Evolutionary conservation across 2,797 vertebrate genomes (phyloP).

Genomic region (Rhinatrema bivittatum): DNA sequence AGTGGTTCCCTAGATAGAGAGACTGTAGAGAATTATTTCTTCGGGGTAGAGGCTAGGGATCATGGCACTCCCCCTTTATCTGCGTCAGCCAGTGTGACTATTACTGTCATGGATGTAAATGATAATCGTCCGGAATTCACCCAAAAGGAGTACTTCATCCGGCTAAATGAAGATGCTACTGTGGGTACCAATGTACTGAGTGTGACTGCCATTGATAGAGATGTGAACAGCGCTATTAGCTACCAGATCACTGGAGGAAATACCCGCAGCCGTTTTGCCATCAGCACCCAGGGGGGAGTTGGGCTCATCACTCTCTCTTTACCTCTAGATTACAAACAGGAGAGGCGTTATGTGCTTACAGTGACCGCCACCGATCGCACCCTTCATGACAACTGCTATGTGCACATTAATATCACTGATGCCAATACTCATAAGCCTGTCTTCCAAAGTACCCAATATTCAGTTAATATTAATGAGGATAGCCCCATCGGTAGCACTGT

Average conservation of each 20-base stretch:
- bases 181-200: slow-evolving; percentile 90
- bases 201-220: slow-evolving; percentile 86
- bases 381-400: slow-evolving; percentile 87
- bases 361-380: slow-evolving; percentile 94
- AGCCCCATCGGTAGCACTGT: slow-evolving; percentile 85
- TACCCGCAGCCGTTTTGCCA: slow-evolving; percentile 91
- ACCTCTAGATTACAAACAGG: slow-evolving; percentile 95
- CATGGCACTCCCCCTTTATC: slow-evolving; percentile 84
- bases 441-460: slow-evolving; percentile 95
- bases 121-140: slow-evolving; percentile 94
- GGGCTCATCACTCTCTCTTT: slow-evolving; percentile 87
- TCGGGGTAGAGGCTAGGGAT: slow-evolving; percentile 90
- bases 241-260: slow-evolving; percentile 97
- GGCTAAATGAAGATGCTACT: slow-evolving; percentile 85
- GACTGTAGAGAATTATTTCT: slow-evolving; percentile 87
- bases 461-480: slow-evolving; percentile 89
- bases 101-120: slow-evolving; percentile 94
- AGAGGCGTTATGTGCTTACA: slow-evolving; percentile 86
- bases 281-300: slow-evolving; percentile 82
- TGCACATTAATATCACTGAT: slow-evolving; percentile 94
- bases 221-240: slow-evolving; percentile 91
- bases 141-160: slow-evolving; percentile 85
- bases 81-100: slow-evolving; percentile 86
- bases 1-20: slow-evolving; percentile 86
- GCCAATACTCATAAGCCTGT: slow-evolving; percentile 94